phyloP scores from a whole-genome alignment of 2,113 vertebrate genomes.

The Trichechus manatus region DNA sequence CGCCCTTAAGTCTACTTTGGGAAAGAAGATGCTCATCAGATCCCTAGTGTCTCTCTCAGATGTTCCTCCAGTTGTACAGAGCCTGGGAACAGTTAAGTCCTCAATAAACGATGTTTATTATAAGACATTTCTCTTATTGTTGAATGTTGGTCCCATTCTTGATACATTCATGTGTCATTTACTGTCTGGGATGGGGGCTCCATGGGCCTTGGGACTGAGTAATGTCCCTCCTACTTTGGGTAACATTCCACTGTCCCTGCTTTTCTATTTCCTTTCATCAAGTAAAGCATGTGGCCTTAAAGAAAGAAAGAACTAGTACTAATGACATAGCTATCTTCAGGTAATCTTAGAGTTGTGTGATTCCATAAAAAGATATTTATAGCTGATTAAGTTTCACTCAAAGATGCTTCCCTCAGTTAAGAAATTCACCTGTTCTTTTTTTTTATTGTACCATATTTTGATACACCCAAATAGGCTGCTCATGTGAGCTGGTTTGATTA shows the following conservation, averaged over 20 bases:
- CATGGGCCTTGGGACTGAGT: neutral
- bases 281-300: neutral
- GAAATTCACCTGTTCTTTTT: neutral
- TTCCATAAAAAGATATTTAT: neutral
- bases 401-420: neutral
- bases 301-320: neutral
- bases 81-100: neutral
- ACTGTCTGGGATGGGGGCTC: neutral
- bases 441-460: no score
- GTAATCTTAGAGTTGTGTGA: neutral
- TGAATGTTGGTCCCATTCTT: neutral
- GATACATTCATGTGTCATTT: neutral
- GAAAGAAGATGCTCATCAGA: neutral
- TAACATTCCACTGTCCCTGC: neutral
- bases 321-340: neutral
- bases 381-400: neutral
- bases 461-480: no score
- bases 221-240: neutral
- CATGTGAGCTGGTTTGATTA: no score
- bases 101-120: neutral
- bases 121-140: neutral
- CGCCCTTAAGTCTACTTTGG: neutral
- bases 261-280: neutral
- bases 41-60: neutral
- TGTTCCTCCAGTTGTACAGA: neutral